Evolutionary conservation across 2,888 invertebrate species (phyloP).

Genomic region (Toxonevra muliebris): DNA sequence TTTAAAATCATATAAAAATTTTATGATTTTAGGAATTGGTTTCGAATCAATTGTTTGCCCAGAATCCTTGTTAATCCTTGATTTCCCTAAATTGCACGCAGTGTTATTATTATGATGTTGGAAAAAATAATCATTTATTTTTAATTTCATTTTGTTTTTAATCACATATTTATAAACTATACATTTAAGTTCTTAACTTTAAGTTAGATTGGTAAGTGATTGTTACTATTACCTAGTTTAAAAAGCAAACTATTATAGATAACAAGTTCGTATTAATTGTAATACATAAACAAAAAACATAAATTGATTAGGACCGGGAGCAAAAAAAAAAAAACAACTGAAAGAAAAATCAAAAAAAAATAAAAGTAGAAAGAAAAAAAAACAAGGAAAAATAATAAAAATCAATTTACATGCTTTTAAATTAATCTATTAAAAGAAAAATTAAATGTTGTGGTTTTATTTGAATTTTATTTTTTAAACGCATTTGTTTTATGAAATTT

Average conservation of each 20-base stretch:
- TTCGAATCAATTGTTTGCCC: no score
- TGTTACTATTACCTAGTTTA: neutral
- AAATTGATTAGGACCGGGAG: neutral
- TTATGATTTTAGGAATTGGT: no score
- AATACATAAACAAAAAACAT: neutral
- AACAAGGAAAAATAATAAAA: conserved; percentile 22
- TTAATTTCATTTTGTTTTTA: no score
- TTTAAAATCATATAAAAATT: no score
- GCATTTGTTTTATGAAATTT: conserved; percentile 18
- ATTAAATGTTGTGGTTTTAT: conserved; percentile 56
- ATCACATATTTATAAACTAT: no score
- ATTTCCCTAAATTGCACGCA: no score
- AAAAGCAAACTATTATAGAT: neutral
- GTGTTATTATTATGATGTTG: no score
- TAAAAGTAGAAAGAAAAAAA: conserved; percentile 38
- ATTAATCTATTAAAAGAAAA: conserved; percentile 44
- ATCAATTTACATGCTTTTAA: conserved; percentile 40
- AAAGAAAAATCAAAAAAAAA: conserved; percentile 40
- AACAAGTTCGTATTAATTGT: conserved; percentile 8
- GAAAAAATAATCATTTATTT: no score
- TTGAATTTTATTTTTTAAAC: conserved; percentile 46
- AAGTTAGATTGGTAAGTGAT: neutral
- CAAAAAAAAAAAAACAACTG: conserved; percentile 6
- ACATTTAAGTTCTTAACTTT: neutral
- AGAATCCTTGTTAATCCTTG: no score